Evolutionary conservation across 2,113 vertebrate species (phyloP).

Genomic region (Sylvicapra grimmia): DNA sequence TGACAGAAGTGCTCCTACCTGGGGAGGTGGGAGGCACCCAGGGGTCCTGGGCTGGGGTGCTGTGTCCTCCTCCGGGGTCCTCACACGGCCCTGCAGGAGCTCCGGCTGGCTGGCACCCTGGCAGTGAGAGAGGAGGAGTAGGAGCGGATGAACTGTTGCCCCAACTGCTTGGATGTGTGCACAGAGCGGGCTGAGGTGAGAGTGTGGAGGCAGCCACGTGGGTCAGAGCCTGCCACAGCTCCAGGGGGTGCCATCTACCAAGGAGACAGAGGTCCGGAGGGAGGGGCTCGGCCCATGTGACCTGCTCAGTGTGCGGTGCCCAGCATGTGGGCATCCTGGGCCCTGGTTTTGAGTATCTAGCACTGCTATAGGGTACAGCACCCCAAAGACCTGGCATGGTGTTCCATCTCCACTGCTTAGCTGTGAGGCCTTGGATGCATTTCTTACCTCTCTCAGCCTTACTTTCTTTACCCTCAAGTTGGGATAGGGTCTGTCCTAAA

Average conservation of each 20-base stretch:
- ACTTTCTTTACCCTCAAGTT: background rate
- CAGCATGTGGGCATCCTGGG: background rate
- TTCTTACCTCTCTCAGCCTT: background rate
- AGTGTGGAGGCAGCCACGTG: background rate
- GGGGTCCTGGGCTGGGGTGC: background rate
- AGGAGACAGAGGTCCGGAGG: background rate
- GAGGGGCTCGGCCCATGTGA: background rate
- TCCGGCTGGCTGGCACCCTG: background rate
- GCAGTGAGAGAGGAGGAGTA: background rate
- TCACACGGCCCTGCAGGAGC: background rate
- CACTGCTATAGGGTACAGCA: background rate
- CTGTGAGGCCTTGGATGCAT: background rate
- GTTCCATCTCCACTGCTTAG: background rate
- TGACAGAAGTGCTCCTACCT: background rate
- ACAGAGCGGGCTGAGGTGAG: background rate
- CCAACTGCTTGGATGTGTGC: background rate
- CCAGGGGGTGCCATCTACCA: background rate
- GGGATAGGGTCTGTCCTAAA: background rate
- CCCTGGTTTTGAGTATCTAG: background rate
- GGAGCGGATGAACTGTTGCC: background rate
- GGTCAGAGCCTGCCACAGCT: background rate
- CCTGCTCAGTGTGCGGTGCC: background rate
- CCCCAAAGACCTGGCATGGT: background rate
- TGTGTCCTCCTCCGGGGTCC: background rate
- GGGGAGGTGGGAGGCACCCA: background rate